Percentiles rank a stretch among this genome's conserved stretches.
phyloP scores from a whole-genome alignment of 2,888 invertebrate species.

The Tigriopus californicus region DNA sequence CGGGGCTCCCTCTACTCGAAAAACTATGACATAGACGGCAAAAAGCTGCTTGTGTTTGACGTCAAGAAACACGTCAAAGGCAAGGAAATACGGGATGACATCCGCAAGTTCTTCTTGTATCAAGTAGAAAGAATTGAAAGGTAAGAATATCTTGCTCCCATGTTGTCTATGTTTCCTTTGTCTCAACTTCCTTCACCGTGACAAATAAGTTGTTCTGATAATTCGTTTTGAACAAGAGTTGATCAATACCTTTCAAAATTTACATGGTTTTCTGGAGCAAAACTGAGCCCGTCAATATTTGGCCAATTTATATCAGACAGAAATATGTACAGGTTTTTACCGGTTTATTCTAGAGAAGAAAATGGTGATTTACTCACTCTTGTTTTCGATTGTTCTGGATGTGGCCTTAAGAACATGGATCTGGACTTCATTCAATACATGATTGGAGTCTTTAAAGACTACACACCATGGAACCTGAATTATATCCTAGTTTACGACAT shows the following conservation, averaged over 20 bases:
- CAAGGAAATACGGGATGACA: slow-evolving; percentile 47
- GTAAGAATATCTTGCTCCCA: too few species aligned
- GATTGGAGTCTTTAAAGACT: slow-evolving; percentile 63
- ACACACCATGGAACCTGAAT: slow-evolving; percentile 70
- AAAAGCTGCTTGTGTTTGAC: slow-evolving; percentile 53
- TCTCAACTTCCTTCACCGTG: neutral
- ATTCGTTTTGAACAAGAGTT: too few species aligned
- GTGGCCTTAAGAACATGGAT: slow-evolving; percentile 70
- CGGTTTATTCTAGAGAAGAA: slow-evolving; percentile 38
- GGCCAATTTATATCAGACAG: too few species aligned
- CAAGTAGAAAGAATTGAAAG: slow-evolving; percentile 62
- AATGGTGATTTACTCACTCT: slow-evolving; percentile 57
- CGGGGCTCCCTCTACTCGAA: slow-evolving; percentile 57
- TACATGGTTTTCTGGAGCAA: too few species aligned
- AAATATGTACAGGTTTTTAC: too few species aligned
- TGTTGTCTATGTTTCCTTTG: too few species aligned
- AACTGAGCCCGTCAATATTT: too few species aligned
- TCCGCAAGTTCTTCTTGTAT: slow-evolving; percentile 62
- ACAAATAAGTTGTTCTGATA: too few species aligned
- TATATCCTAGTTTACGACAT: slow-evolving; percentile 79
- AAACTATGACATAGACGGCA: slow-evolving; percentile 61
- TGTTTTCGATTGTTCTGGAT: slow-evolving; percentile 75
- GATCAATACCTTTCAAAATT: too few species aligned
- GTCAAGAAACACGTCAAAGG: slow-evolving; percentile 63
- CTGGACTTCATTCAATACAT: slow-evolving; percentile 75